A percentile compares a stretch with the other conserved stretches of the same genome.
Conservation (phyloP, 2,797 vertebrate species). For the Dallia pectoralis region DNA sequence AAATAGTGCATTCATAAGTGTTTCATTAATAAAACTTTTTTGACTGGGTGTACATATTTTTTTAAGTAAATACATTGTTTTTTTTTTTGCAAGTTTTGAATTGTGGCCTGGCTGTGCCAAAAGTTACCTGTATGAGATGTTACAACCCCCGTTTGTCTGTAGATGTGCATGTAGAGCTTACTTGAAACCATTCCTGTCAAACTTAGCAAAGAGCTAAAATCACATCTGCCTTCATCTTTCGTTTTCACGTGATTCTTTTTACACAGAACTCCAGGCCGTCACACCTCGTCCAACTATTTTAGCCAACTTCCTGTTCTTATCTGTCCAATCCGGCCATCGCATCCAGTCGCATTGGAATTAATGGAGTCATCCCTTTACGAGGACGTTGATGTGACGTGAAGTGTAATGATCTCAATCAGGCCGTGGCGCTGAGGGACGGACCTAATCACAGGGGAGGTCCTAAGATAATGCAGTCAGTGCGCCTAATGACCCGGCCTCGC, state of each 20-base stretch:
- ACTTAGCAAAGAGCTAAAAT: neutral
- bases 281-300: constrained; percentile 26
- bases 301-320: constrained; percentile 45
- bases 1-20: constrained; percentile 4
- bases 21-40: neutral
- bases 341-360: constrained; percentile 56
- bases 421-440: constrained; percentile 73
- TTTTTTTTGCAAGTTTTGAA: too few relatives aligned
- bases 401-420: constrained; percentile 81
- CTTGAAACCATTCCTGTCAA: neutral
- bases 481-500: constrained; percentile 78
- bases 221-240: neutral
- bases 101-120: too few relatives aligned
- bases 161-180: too few relatives aligned
- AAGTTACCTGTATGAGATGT: too few relatives aligned
- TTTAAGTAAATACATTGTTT: neutral
- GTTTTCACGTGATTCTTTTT: neutral
- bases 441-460: constrained; percentile 76
- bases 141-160: too few relatives aligned
- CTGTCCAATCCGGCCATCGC: constrained; percentile 13
- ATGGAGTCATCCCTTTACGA: constrained; percentile 68
- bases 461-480: constrained; percentile 79
- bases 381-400: constrained; percentile 75
- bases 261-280: neutral
- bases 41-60: neutral